Evolutionary conservation across 2,113 vertebrate species (phyloP), one percentile per base, ranked within the genome.

Genomic region (Corapipo altera): DNA sequence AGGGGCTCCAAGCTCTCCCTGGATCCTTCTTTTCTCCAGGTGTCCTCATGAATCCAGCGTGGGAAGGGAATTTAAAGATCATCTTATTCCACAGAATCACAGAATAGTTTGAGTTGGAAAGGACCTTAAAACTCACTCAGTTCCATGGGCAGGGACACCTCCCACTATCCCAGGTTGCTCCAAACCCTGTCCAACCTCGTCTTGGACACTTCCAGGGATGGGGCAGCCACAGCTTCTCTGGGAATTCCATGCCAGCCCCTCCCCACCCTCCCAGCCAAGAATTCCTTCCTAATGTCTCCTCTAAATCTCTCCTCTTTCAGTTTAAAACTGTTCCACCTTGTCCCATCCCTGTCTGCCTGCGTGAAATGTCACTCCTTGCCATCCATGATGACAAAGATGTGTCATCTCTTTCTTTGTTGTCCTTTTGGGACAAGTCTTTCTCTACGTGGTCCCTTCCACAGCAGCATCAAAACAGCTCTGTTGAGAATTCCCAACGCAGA

Each of bases 161-260:
- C 4, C 51, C 67, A 49, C 35, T 3, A 3, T 22, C 35, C 67
- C 49, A 72, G 7, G 35, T 0, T 48, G 20, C 20, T 79, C 75
- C 72, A 51, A 49, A 6, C 30, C 52, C 17, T 0, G 0, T 67
- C 61, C 74, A 71, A 0, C 20, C 51, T 27, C 26, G 16, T 35
- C 35, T 37, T 64, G 85, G 43, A 49, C 58, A 18, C 8, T 58
- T 0, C 43, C 76, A 88, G 32, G 14, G 43, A 65, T 73, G 22
- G 67, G 8, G 4, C 51, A 73, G 32, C 51, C 59, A 27, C 51
- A 58, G 4, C 5, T 74, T 28, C 59, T 28, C 37, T 66, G 27
- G 9, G 51, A 52, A 52, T 16, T 28, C 20, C 19, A 64, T 1
- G 39, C 85, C 74, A 73, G 43, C 2, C 2, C 22, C 52, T 58